Evolutionary conservation across 2,113 vertebrate genomes (phyloP).

Genomic region (Aldabrachelys gigantea): DNA sequence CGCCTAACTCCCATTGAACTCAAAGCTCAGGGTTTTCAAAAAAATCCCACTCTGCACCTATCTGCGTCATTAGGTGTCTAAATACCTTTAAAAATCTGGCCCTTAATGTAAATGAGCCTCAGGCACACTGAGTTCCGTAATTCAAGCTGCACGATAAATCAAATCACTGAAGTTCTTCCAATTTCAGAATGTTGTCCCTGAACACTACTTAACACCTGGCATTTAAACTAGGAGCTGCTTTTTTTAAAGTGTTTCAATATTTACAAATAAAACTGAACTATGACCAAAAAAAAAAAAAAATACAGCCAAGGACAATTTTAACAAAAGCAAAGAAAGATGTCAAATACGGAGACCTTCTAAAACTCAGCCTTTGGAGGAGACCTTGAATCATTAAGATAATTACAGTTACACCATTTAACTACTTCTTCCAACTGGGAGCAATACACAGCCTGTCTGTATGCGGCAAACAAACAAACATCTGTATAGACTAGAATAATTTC

Average conservation of each 20-base stretch:
- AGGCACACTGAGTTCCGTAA: neutral
- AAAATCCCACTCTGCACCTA: neutral
- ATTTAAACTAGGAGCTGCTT: conserved; percentile 23
- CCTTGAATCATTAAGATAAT: neutral
- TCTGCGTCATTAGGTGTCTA: neutral
- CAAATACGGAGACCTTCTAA: neutral
- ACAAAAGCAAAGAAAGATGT: neutral
- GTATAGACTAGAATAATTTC: neutral
- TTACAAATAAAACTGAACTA: neutral
- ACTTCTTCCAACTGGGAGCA: neutral
- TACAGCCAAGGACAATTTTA: neutral
- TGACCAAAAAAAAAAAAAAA: neutral
- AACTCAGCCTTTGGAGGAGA: neutral
- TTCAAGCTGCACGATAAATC: neutral
- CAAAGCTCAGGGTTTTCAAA: neutral
- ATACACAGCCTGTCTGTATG: neutral
- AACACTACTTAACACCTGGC: neutral
- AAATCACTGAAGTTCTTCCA: conserved; percentile 8
- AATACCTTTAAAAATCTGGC: neutral
- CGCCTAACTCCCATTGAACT: neutral
- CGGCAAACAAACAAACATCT: neutral
- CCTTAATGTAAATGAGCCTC: neutral
- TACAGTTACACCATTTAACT: neutral
- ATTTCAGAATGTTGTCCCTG: neutral
- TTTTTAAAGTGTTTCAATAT: neutral